Percentiles rank a stretch among this genome's conserved stretches.
Conservation (phyloP, 2,888 invertebrate species). For the Uloborus plumipes region DNA sequence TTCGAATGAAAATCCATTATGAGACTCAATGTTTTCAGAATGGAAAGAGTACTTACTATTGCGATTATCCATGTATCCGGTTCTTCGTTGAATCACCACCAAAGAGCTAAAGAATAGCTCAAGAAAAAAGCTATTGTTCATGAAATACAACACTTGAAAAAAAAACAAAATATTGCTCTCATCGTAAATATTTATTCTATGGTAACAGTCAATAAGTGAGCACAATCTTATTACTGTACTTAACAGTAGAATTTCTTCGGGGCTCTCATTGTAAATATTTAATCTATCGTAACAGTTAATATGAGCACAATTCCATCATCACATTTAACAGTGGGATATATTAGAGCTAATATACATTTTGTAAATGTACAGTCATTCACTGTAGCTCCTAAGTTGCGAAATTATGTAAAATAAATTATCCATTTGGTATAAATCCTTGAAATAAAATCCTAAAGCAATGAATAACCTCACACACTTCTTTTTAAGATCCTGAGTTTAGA, state of each 20-base stretch:
- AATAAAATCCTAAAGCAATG: conserved; percentile 1
- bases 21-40: too few relatives aligned
- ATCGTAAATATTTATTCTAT: conserved; percentile 61
- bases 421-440: background rate
- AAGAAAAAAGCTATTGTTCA: too few relatives aligned
- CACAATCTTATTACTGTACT: conserved; percentile 21
- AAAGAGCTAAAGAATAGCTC: too few relatives aligned
- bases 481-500: conserved; percentile 51
- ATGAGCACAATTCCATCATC: conserved; percentile 18
- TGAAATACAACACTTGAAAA: background rate
- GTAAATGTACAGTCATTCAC: too few relatives aligned
- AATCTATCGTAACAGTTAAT: conserved; percentile 54
- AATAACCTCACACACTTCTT: background rate
- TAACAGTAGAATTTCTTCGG: conserved; percentile 3
- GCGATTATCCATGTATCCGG: too few relatives aligned
- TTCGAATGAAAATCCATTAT: too few relatives aligned
- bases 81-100: too few relatives aligned
- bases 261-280: conserved; percentile 55
- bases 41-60: too few relatives aligned
- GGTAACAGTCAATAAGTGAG: conserved; percentile 52
- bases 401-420: background rate
- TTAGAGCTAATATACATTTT: too few relatives aligned
- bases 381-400: too few relatives aligned
- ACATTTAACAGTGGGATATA: background rate
- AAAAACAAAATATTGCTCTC: conserved; percentile 25